Base-by-base conservation (phyloP, 1,140 invertebrate genomes). In the Bombus sibiricus region DNA sequence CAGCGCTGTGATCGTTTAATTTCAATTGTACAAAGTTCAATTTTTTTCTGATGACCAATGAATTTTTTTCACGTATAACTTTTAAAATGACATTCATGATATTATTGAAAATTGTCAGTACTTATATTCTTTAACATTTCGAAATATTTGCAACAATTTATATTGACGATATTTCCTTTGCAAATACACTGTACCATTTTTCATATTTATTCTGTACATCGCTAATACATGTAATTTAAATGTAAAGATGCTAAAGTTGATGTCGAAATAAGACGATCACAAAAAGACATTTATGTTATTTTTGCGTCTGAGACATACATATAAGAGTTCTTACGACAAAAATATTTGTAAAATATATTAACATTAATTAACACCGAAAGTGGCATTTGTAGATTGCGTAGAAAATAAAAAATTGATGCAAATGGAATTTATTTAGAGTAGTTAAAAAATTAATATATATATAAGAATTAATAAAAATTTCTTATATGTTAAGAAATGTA, bases 1-100 rank as follows among this genome's bases (percentile, higher is more conserved):
- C 13, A 78, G 88, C 89, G 81, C 80, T 81, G 53, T 18, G 1
- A 28, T 72, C 79, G 64, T 39, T 66, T 62, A 12, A 59, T 84
- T 78, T 59, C 53, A 8, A 59, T 84, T 78, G 73, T 68, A 62
- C 88, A 80, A 83, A 57, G 57, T n/a, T 68, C 59, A 69, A 66
- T n/a, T 59, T 43, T 66, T 73, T 81, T 71, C 22, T 15, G 34
- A 28, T 57, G 79, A 81, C 37, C 81, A 77, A 74, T 76, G 12
- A 43, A 43, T 71, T 66, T 78, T 47, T 34, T 1, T 28, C 3
- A 4, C 25, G 34, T 28, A 22, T 22, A 34, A 25, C n/a, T 39
- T 62, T 3, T 57, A 37, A 62, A 62, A 39, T 15, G 15, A 15
- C 53, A 53, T 32, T 32, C 39, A 12, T 5, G 1, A 9, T 15